Evolutionary conservation across 2,113 vertebrate species (phyloP).

Genomic region (Egretta garzetta): DNA sequence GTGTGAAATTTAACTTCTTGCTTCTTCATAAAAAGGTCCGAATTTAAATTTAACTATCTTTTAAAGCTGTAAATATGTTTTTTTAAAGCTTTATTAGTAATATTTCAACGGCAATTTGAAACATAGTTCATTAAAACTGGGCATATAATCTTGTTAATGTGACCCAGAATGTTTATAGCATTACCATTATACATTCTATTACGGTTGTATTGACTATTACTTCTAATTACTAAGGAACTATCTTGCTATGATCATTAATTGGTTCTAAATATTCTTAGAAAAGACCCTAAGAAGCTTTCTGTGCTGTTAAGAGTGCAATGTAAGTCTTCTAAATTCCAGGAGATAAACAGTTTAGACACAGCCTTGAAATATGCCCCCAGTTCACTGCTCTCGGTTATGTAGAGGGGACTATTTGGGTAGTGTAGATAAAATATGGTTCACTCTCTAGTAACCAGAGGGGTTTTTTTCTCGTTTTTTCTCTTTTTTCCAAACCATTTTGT

Average conservation of each 20-base stretch:
- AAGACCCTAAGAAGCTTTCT: neutral
- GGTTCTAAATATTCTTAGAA: neutral
- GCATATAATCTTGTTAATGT: neutral
- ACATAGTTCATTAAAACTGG: neutral
- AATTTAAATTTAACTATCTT: neutral
- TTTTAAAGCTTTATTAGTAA: neutral
- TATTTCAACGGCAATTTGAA: neutral
- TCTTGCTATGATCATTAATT: neutral
- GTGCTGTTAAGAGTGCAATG: neutral
- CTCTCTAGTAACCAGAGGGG: neutral
- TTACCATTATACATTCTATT: neutral
- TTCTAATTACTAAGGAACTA: neutral
- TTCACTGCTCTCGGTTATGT: neutral
- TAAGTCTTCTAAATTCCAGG: neutral
- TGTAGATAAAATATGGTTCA: neutral
- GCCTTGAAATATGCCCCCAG: neutral
- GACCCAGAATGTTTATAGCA: neutral
- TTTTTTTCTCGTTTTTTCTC: neutral
- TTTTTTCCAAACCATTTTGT: neutral
- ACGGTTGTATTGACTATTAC: neutral
- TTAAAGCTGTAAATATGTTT: neutral
- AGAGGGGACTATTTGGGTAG: neutral
- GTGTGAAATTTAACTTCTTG: neutral
- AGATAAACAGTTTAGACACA: neutral
- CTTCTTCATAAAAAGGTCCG: neutral